Conservation (phyloP, 2,888 invertebrate genomes). For the Meteorus cinctellus region DNA sequence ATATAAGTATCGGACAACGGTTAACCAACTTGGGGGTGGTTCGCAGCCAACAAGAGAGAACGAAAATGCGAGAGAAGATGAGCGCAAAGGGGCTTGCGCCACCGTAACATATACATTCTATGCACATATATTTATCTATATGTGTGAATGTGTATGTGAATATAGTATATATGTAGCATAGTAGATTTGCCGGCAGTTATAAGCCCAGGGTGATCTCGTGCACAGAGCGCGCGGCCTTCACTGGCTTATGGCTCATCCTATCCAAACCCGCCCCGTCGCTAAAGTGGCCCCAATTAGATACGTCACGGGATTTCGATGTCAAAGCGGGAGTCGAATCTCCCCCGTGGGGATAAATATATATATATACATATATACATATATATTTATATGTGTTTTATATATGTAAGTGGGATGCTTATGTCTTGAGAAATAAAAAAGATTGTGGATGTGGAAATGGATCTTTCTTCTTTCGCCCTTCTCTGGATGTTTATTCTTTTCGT, state of each 20-base stretch:
- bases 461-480: no score
- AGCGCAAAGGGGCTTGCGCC: constrained; percentile 46
- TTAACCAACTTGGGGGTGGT: constrained; percentile 45
- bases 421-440: neutral
- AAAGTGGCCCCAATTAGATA: constrained; percentile 72
- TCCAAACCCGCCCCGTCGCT: constrained; percentile 61
- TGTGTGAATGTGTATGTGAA: constrained; percentile 1
- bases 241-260: constrained; percentile 65
- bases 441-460: no score
- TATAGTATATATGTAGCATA: constrained; percentile 33
- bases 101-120: neutral
- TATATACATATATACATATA: constrained; percentile 25
- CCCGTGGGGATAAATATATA: constrained; percentile 57
- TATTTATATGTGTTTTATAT: neutral
- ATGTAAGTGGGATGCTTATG: neutral
- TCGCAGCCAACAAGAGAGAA: constrained; percentile 32
- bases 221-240: constrained; percentile 51
- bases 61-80: constrained; percentile 32
- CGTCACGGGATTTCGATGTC: constrained; percentile 71
- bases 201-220: constrained; percentile 70
- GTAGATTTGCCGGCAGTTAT: constrained; percentile 63
- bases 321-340: constrained; percentile 60
- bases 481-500: neutral
- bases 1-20: constrained; percentile 44
- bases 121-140: neutral